Base-by-base conservation (phyloP, 92 coral and sea anemone genomes). In the Actinostola sp. region DNA sequence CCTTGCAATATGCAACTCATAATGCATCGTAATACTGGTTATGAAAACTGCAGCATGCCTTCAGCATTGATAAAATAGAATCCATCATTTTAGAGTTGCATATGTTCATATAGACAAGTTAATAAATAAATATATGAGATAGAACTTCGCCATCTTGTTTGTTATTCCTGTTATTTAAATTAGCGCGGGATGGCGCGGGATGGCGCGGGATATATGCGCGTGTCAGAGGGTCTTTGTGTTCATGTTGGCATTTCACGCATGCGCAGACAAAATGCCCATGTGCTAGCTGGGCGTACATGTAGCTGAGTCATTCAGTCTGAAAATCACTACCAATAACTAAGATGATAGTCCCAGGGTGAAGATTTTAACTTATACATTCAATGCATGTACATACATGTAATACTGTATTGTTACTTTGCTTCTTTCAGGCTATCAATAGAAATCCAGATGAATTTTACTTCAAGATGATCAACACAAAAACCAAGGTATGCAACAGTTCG, bases 391-490 rank as follows among this genome's bases (percentile, higher is more conserved):
- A 59, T 59, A 59, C 33, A 63, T 63, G 69, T 56, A 56, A 56
- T 21, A 8, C 6, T 25, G 6, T 21, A 13, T 56, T 56, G 17
- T 56, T 56, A 13, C 19, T 56, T 56, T 56, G 34, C 8, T 38
- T 31, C 14, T 17, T 66, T 58, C 27, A 89, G 95, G 96, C 92
- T 52, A 55, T 84, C 20, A 92, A 92, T 83, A 92, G 75, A 67
- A 95, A 95, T 80, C 99, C 99, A 53, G 99, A 95, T 86, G 99
- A 95, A 63, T 95, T 95, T 67, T 95, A 95, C 66, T 95, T 82
- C 59, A 95, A 95, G 55, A 95, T 95, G 99, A 61, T 95, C 77
- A 92, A 62, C 67, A 89, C 77, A 19, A 91, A 88, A 66, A 94
- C 89, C 2, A 66, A 75, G 78, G 92, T 87, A 67, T 21, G 78